A percentile compares a stretch with the other conserved stretches of the same genome.
These are phyloP conservation scores for Pyralis farinalis DNA, from an alignment of 2,888 invertebrate genomes.

Conservation along the genomic window DNA sequence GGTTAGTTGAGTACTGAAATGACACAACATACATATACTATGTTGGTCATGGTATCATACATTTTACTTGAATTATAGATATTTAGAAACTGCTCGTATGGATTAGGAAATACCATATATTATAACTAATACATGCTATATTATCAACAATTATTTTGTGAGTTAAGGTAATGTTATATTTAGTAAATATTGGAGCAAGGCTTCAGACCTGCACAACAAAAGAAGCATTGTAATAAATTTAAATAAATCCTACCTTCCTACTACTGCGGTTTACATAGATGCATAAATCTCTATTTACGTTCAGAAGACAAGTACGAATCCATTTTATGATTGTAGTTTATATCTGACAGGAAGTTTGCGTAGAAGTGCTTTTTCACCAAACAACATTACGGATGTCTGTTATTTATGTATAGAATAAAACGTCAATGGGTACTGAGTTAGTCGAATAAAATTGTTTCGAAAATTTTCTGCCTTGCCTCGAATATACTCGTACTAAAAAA, in stretches of 20 bases:
- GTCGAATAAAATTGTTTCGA: too few relatives aligned
- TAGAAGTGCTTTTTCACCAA: background rate
- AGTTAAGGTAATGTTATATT: too few relatives aligned
- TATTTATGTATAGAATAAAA: too few relatives aligned
- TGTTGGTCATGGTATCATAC: conserved; percentile 27
- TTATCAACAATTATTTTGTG: too few relatives aligned
- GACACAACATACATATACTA: conserved; percentile 25
- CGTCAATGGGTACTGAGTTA: too few relatives aligned
- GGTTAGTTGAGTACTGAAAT: conserved; percentile 34
- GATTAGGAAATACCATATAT: conserved; percentile 8
- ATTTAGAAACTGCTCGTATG: background rate
- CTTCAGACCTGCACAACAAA: background rate
- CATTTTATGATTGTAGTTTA: conserved; percentile 21
- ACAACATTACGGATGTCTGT: background rate
- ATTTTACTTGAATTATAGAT: conserved; percentile 25
- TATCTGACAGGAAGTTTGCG: background rate
- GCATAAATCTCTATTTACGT: conserved; percentile 42
- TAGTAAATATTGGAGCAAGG: too few relatives aligned
- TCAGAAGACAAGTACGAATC: conserved; percentile 33
- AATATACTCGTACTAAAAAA: too few relatives aligned
- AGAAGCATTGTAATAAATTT: conserved; percentile 1
- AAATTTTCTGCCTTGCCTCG: too few relatives aligned
- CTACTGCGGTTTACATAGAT: conserved; percentile 42
- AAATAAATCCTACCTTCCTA: conserved; percentile 38
- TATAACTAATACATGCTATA: too few relatives aligned